These are phyloP conservation scores for Zaprionus bogoriensis DNA, from an alignment of 2,888 invertebrate species.

Conservation along the genomic window DNA sequence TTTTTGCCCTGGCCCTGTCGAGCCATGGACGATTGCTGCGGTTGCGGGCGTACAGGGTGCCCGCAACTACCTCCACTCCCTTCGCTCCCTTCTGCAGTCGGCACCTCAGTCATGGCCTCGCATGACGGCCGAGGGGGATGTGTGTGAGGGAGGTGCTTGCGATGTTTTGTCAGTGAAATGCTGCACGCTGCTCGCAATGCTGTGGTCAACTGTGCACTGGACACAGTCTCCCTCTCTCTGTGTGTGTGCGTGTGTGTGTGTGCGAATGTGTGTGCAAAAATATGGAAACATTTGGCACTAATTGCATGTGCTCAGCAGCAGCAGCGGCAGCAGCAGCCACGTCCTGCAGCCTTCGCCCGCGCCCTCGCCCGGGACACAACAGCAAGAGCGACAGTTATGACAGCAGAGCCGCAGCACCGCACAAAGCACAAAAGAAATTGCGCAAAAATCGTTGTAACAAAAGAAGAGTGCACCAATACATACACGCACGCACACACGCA, in stretches of 20 bases:
- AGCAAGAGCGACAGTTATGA: slow-evolving; percentile 75
- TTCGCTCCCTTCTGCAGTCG: background rate
- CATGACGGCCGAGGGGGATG: background rate
- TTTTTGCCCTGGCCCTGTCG: slow-evolving; percentile 41
- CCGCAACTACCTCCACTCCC: background rate
- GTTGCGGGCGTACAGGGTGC: slow-evolving; percentile 39
- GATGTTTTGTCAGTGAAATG: slow-evolving; percentile 67
- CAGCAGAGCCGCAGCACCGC: slow-evolving; percentile 63
- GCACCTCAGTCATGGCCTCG: background rate
- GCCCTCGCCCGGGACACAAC: slow-evolving; percentile 48
- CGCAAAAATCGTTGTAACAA: slow-evolving; percentile 77
- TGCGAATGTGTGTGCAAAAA: slow-evolving; percentile 57
- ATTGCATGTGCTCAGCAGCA: slow-evolving; percentile 76
- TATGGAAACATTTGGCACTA: slow-evolving; percentile 82
- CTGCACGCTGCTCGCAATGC: slow-evolving; percentile 61
- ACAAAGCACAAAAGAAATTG: slow-evolving; percentile 74
- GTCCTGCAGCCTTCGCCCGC: slow-evolving; percentile 31
- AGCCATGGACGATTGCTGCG: slow-evolving; percentile 55
- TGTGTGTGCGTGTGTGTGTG: slow-evolving; percentile 2
- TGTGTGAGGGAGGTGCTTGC: slow-evolving; percentile 12
- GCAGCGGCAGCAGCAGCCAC: slow-evolving; percentile 39
- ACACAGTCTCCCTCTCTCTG: slow-evolving; percentile 11
- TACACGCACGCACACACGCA: slow-evolving; percentile 15
- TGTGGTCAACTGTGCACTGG: slow-evolving; percentile 64
- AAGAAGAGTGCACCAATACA: slow-evolving; percentile 62